These are phyloP conservation scores for Epicampocera succincta DNA, from an alignment of 2,888 invertebrate genomes.

Conservation along the genomic window DNA sequence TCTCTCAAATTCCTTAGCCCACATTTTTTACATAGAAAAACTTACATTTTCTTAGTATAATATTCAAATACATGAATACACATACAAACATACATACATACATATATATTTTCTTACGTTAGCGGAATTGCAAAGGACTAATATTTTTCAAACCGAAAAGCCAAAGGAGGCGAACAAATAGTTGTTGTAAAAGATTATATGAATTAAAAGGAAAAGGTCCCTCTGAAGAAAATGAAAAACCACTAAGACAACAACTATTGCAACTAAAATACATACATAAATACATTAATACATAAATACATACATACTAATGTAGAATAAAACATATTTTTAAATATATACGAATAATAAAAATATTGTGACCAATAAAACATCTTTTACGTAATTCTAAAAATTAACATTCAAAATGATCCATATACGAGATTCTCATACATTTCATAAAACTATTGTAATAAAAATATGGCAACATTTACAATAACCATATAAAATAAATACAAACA, in stretches of 20 bases:
- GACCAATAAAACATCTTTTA: slow-evolving; percentile 64
- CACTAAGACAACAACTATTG: no score
- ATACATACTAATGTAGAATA: slow-evolving; percentile 17
- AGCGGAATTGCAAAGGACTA: slow-evolving; percentile 46
- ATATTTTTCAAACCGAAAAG: slow-evolving; percentile 7
- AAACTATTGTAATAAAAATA: slow-evolving; percentile 10
- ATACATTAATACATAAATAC: no score
- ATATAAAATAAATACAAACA: background rate
- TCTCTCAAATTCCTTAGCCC: slow-evolving; percentile 28
- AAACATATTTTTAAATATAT: no score
- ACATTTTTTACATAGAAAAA: slow-evolving; percentile 34
- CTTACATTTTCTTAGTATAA: slow-evolving; percentile 28
- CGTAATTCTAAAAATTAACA: slow-evolving; percentile 61
- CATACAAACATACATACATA: no score
- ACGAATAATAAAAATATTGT: no score
- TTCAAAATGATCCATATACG: slow-evolving; percentile 14
- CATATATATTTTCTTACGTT: slow-evolving; percentile 35
- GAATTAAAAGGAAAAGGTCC: no score
- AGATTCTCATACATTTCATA: slow-evolving; percentile 47
- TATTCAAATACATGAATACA: slow-evolving; percentile 41
- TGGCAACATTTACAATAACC: slow-evolving; percentile 31
- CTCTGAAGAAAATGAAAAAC: slow-evolving; percentile 10
- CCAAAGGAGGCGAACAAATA: no score
- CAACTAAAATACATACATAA: background rate
- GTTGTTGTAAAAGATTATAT: no score